These are phyloP conservation scores for Gallinago undulata DNA, from an alignment of 2,113 vertebrate genomes.

Conservation along the genomic window DNA sequence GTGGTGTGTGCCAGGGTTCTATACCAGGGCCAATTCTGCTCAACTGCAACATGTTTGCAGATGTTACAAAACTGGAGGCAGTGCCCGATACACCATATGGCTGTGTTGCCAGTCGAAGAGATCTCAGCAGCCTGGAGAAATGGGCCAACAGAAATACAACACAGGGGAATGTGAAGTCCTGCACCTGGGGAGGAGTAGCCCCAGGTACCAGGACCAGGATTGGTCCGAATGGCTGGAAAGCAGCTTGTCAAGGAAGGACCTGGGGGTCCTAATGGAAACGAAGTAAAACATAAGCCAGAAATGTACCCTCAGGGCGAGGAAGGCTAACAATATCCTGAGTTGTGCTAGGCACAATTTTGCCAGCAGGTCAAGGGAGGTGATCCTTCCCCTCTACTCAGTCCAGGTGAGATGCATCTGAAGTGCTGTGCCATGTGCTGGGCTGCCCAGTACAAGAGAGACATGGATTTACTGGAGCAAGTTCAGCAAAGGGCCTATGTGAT, in stretches of 20 bases:
- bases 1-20: neutral
- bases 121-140: neutral
- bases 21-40: neutral
- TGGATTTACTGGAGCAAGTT: neutral
- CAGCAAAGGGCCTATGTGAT: neutral
- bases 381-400: neutral
- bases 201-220: neutral
- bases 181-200: neutral
- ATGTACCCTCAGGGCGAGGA: too few species aligned
- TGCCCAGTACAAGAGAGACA: neutral
- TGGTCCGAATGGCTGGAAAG: neutral
- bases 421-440: neutral
- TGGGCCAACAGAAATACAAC: neutral
- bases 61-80: neutral
- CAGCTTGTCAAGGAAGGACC: neutral
- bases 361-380: neutral
- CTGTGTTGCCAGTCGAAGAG: neutral
- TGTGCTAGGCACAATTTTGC: neutral
- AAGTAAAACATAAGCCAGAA: neutral
- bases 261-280: accelerated
- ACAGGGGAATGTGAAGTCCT: neutral
- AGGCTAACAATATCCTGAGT: neutral
- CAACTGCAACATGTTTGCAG: neutral
- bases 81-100: neutral
- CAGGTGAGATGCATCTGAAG: neutral